Evolutionary conservation across 2,113 vertebrate species (phyloP), one percentile per base, ranked within the genome.

Genomic region (Sinocyclocheilus anshuiensis): DNA sequence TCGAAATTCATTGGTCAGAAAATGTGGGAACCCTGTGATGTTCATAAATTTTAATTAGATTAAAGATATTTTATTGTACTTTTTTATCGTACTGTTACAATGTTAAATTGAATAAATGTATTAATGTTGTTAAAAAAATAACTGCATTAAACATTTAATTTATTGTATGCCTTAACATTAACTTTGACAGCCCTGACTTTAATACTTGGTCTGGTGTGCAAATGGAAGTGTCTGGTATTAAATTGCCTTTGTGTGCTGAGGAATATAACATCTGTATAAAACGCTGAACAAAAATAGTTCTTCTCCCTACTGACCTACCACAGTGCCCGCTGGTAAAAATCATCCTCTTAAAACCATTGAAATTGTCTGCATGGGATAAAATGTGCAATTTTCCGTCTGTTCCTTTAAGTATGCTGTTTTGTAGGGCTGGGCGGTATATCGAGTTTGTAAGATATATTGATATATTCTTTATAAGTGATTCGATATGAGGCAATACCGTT

Each of bases 341-440:
- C 81, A 83, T 33, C 71, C 57, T 81, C 71, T 83, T 42, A 83
- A 85, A 84, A 77, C 77, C 78, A 33, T 86, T 67, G 78, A 50
- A 85, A 85, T 76, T n/a, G n/a, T 24, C 45, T 67, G 84, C n/a
- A 29, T 57, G 39, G 29, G 77, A 74, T 77, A 74, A 79, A 85
- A 71, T 72, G 26, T 80, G 29, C 22, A 48, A 61, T 61, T 85
- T 79, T 71, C 78, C 42, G 50, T 71, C 7, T 59, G 50, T 76
- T 61, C 18, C 33, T 79, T 67, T 90, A 91, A 88, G 91, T 88
- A 74, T 55, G 88, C 86, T 87, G 87, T 92, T 48, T 91, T 89
- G 92, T 89, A 33, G 3, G 29, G 29, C 29, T 33, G 29, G 29
- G 29, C 29, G 29, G 29, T 33, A 33, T 33, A 33, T 33, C 29